Base-by-base conservation (phyloP, 2,888 invertebrate genomes). In the Cosmia pyralina region DNA sequence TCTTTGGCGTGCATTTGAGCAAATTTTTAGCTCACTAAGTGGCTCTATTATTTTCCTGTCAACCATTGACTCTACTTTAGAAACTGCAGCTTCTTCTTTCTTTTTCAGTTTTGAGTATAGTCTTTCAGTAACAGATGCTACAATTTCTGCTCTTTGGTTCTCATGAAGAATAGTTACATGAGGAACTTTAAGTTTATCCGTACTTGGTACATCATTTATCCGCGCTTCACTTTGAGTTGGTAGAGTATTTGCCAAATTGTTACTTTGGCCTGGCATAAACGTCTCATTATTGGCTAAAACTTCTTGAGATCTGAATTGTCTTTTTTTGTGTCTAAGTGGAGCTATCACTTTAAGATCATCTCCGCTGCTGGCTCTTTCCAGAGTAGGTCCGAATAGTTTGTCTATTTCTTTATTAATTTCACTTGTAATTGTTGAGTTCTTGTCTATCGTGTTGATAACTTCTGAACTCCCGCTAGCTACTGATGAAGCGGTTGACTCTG, bases 121-220 rank as follows among this genome's bases (percentile, higher is more conserved):
- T 84, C 97, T 94, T 84, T 97, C 97, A 4, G 98, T 98, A 4
- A 98, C 98, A 0, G 97, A 97, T 6, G 97, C 97, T 4, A 98
- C 97, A 67, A 97, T 97, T 91, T 97, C 97, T 34, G 97, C 97
- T 87, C 97, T 93, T 88, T 97, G 97, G 58, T 95, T 94, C 69
- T 95, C 94, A 79, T 94, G 93, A 7, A 94, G 88, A 72, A 95
- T 92, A 8, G 94, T 88, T 62, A 93, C 88, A 81, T 91, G 89
- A 66, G 91, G 84, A n/a, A 82, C 82, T 83, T 90, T 93, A 34
- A 76, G 67, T 71, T 90, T 91, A 7, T 88, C 87, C 10, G 74
- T 64, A 66, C 78, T 88, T 71, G 88, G 85, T 57, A 81, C 83
- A 64, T 88, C 83, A 73, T 90, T 88, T 75, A 89, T 84, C 73